Conservation (phyloP, 2,888 invertebrate genomes). For the Caenorhabditis zanzibari region DNA sequence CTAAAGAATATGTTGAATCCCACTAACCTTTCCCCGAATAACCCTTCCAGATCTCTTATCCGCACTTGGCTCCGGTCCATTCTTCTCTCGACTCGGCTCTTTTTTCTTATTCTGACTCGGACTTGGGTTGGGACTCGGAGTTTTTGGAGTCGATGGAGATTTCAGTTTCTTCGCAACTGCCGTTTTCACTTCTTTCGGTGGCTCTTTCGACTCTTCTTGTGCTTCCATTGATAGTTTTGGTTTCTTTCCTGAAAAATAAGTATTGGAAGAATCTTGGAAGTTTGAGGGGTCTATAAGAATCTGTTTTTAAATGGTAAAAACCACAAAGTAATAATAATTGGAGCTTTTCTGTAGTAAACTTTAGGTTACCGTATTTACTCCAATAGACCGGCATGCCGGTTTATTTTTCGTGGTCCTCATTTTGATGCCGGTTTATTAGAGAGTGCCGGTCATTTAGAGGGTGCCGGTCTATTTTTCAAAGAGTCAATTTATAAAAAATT, state of each 20-base stretch:
- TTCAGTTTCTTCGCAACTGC: background rate
- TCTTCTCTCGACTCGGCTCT: conserved; percentile 3
- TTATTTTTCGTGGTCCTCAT: too few species aligned
- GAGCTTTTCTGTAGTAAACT: too few species aligned
- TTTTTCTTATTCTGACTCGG: conserved; percentile 13
- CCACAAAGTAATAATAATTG: too few species aligned
- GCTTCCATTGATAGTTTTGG: conserved; percentile 1
- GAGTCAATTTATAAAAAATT: too few species aligned
- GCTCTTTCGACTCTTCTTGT: conserved; percentile 3
- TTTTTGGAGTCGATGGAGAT: conserved; percentile 23
- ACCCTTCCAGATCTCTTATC: background rate
- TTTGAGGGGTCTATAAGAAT: too few species aligned
- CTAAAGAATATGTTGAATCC: too few species aligned
- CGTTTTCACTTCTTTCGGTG: conserved; percentile 3
- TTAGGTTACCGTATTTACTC: too few species aligned
- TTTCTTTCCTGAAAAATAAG: background rate
- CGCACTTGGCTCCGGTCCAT: background rate
- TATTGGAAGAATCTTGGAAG: too few species aligned
- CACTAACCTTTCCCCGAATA: background rate
- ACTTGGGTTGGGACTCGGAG: background rate
- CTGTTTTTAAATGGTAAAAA: background rate
- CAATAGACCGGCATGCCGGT: too few species aligned
- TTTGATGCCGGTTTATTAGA: too few species aligned
- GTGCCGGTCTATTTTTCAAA: too few species aligned
- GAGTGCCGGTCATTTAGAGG: too few species aligned